A percentile compares a stretch with the other conserved stretches of the same genome.
Conservation (phyloP, 2,113 vertebrate genomes). For the Coregonus clupeaformis region DNA sequence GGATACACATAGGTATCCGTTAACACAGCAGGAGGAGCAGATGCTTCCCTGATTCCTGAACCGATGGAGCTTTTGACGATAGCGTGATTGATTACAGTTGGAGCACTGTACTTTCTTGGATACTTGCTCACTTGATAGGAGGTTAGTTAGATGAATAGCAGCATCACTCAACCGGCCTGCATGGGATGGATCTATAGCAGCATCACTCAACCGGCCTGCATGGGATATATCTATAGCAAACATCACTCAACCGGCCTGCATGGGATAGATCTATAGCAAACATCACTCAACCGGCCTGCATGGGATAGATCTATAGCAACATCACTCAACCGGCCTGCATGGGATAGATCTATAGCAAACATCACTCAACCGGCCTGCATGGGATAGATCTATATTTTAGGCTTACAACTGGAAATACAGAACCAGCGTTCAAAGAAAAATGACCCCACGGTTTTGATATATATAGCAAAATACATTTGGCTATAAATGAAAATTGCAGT, state of each 20-base stretch:
- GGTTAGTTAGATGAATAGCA: conserved; percentile 39
- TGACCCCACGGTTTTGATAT: conserved; percentile 44
- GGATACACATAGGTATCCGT: neutral
- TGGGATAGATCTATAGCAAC: neutral
- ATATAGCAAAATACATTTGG: conserved; percentile 52
- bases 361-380: conserved; percentile 19
- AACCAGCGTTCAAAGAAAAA: conserved; percentile 41
- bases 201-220: conserved; percentile 39
- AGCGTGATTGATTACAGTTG: conserved; percentile 45
- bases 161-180: conserved; percentile 38
- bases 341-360: neutral
- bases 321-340: conserved; percentile 39
- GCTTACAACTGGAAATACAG: conserved; percentile 50
- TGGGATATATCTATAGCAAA: neutral
- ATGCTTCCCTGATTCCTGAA: neutral
- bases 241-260: conserved; percentile 39
- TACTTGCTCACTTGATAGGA: conserved; percentile 22
- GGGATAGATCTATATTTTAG: too few species aligned
- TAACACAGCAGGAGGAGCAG: neutral
- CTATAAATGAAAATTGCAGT: conserved; percentile 64
- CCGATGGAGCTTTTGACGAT: conserved; percentile 8
- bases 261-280: neutral
- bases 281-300: conserved; percentile 39
- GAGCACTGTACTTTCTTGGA: conserved; percentile 38
- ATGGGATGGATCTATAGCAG: neutral